These are phyloP conservation scores for Ariolimax columbianus DNA, from an alignment of 2,888 invertebrate genomes.

Conservation along the genomic window DNA sequence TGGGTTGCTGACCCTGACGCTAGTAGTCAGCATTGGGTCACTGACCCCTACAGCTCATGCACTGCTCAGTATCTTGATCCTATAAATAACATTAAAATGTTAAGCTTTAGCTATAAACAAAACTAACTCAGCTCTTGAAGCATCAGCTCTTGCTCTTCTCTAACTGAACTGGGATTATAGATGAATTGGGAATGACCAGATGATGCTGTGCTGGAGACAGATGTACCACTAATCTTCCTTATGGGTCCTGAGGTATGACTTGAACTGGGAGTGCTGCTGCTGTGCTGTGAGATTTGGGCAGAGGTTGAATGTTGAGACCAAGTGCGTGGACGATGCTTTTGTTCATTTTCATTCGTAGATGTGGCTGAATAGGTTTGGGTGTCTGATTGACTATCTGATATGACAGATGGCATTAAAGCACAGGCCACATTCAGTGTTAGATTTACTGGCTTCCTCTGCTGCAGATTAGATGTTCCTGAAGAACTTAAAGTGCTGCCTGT, in stretches of 20 bases:
- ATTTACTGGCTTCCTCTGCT: slow-evolving; percentile 24
- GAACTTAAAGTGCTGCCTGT: slow-evolving; percentile 19
- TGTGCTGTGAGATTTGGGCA: neutral
- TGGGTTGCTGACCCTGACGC: too few species aligned
- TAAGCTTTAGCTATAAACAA: too few species aligned
- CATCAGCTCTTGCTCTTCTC: slow-evolving; percentile 32
- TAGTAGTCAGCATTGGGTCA: too few species aligned
- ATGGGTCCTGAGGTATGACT: neutral
- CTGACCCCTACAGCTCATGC: too few species aligned
- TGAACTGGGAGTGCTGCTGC: slow-evolving; percentile 17
- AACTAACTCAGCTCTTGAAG: slow-evolving; percentile 23
- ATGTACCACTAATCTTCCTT: slow-evolving; percentile 2
- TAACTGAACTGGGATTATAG: slow-evolving; percentile 23
- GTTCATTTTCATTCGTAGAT: neutral
- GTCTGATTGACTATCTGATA: slow-evolving; percentile 15
- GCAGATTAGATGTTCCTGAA: slow-evolving; percentile 2
- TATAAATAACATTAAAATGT: too few species aligned
- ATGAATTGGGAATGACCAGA: neutral
- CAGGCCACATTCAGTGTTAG: slow-evolving; percentile 23
- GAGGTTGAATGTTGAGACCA: slow-evolving; percentile 1
- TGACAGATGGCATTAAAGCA: neutral
- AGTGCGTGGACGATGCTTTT: neutral
- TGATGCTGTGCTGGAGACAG: slow-evolving; percentile 18
- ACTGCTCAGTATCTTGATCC: too few species aligned
- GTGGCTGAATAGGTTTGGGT: neutral